A percentile compares a stretch with the other conserved stretches of the same genome.
Conservation (phyloP, 2,797 vertebrate species). For the Rhinichthys osculus region DNA sequence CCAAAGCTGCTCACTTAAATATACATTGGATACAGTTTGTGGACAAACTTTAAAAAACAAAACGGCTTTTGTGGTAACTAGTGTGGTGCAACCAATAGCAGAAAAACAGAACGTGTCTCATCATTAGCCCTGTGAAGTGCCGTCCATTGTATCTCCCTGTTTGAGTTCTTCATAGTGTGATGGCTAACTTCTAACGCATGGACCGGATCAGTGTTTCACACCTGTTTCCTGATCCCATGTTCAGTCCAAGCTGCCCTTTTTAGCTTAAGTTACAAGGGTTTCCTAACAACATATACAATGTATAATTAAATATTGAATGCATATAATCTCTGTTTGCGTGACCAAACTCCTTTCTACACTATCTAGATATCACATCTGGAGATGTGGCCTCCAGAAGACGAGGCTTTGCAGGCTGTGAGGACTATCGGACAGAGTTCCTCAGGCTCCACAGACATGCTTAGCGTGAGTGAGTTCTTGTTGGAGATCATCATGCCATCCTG, state of each 20-base stretch:
- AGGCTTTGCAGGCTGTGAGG: slow-evolving; percentile 66
- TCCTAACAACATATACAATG: slow-evolving; percentile 66
- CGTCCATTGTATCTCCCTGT: neutral
- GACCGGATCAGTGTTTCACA: slow-evolving; percentile 7
- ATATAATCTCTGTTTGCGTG: slow-evolving; percentile 68
- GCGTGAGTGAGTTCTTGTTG: slow-evolving; percentile 55
- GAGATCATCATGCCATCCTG: slow-evolving; percentile 67
- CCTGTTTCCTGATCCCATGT: neutral
- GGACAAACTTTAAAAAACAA: slow-evolving; percentile 8
- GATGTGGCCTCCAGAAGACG: slow-evolving; percentile 67
- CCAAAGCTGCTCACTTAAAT: slow-evolving; percentile 25
- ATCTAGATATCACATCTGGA: slow-evolving; percentile 75
- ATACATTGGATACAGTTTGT: slow-evolving; percentile 13
- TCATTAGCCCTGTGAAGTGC: slow-evolving; percentile 19
- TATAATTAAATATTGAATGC: slow-evolving; percentile 76
- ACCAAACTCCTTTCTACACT: slow-evolving; percentile 6
- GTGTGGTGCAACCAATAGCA: slow-evolving; percentile 27
- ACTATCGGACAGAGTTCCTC: slow-evolving; percentile 63
- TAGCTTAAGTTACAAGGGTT: slow-evolving; percentile 51
- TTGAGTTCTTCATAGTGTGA: slow-evolving; percentile 30
- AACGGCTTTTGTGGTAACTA: slow-evolving; percentile 8
- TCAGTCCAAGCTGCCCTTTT: slow-evolving; percentile 11
- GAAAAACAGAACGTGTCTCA: slow-evolving; percentile 9
- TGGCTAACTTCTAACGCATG: neutral
- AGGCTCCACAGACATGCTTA: slow-evolving; percentile 54